These are phyloP conservation scores for Euthynnus affinis DNA, from an alignment of 2,797 vertebrate genomes.

Conservation along the genomic window DNA sequence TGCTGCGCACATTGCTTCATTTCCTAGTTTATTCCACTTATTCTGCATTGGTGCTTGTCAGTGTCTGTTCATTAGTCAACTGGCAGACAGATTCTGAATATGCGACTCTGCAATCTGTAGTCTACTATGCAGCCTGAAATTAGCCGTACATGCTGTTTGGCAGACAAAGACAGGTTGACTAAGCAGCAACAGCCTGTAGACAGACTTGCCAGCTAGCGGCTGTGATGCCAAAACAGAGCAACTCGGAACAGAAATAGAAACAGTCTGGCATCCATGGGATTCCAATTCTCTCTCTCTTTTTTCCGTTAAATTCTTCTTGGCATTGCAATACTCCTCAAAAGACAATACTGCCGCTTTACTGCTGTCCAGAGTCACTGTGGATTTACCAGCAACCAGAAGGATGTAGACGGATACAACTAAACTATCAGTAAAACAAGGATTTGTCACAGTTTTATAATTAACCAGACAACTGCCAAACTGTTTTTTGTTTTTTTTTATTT, in stretches of 20 bases:
- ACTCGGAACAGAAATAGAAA: constrained; percentile 73
- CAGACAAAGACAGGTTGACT: constrained; percentile 69
- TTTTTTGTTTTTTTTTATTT: no score
- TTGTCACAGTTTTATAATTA: constrained; percentile 22
- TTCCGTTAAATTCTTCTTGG: constrained; percentile 35
- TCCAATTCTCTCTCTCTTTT: constrained; percentile 43
- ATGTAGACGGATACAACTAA: constrained; percentile 1
- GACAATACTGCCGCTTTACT: constrained; percentile 43
- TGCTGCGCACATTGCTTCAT: neutral
- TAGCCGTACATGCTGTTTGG: constrained; percentile 70
- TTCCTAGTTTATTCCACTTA: neutral
- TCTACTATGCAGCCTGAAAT: constrained; percentile 65
- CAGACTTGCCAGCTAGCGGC: constrained; percentile 53
- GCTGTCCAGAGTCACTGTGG: constrained; percentile 21
- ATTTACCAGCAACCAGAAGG: constrained; percentile 30
- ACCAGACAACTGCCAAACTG: neutral
- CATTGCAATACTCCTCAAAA: constrained; percentile 32
- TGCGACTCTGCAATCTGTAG: constrained; percentile 53
- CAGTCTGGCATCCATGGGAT: constrained; percentile 68
- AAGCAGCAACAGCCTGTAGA: constrained; percentile 75
- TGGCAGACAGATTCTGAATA: constrained; percentile 33
- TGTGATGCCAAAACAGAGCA: constrained; percentile 64
- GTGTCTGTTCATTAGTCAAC: constrained; percentile 26
- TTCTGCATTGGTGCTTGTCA: neutral
- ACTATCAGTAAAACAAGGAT: constrained; percentile 15